These are phyloP conservation scores for Columba livia DNA, from an alignment of 2,113 vertebrate species.

Conservation along the genomic window DNA sequence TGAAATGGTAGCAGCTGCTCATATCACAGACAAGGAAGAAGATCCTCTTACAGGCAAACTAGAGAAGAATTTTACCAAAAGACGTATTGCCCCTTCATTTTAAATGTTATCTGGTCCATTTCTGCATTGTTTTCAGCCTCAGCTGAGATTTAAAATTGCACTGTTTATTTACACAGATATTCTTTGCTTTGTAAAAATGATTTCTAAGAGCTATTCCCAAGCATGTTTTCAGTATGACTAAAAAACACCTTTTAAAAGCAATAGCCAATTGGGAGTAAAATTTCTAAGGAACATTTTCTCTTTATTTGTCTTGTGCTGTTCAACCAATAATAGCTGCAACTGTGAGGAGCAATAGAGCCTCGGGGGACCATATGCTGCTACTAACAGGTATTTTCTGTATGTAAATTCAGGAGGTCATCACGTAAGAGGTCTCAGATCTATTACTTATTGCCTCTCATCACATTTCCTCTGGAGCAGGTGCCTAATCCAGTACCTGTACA, in stretches of 20 bases:
- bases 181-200: constrained; percentile 2
- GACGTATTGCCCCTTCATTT: not conserved
- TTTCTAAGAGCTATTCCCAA: not conserved
- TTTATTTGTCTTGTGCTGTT: not conserved
- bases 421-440: not conserved
- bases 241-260: not conserved
- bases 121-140: not conserved
- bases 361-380: not conserved
- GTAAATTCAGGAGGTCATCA: not conserved
- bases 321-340: not conserved
- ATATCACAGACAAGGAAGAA: not conserved
- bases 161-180: not conserved
- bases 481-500: not conserved
- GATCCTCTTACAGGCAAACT: not conserved
- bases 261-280: not conserved
- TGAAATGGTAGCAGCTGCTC: constrained; percentile 5
- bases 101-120: not conserved
- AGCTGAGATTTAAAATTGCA: not conserved
- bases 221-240: not conserved
- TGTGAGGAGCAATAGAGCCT: not conserved
- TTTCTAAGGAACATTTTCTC: not conserved
- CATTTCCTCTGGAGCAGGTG: not conserved
- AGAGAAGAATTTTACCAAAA: not conserved
- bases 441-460: not conserved
- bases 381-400: not conserved